Base-by-base conservation (phyloP, 2,888 invertebrate genomes). In the Lamellibrachia satsuma region DNA sequence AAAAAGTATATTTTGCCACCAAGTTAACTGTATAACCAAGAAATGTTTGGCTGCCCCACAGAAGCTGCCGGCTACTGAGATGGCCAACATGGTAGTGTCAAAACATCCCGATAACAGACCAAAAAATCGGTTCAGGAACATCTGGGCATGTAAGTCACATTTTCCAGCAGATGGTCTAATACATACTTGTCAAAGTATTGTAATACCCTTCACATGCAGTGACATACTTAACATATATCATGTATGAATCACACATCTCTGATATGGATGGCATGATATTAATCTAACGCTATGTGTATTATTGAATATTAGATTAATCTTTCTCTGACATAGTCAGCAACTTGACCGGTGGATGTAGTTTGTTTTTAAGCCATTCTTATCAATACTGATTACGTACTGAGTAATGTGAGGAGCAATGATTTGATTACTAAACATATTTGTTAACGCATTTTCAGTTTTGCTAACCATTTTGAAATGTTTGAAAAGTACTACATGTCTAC, bases 81-180 rank as follows among this genome's bases (percentile, higher is more conserved):
- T 75, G 75, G 75, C 75, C 75, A 75, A n/a, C 15, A 75, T 75
- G 75, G 6, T 22, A n/a, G 75, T 75, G 75, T 75, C 75, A 22
- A 75, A 75, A 75, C 75, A 75, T 75, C 75, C 75, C 3, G 75
- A 75, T 15, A 75, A 75, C 75, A 75, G 75, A 75, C 75, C 75
- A 15, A 75, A 75, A 22, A 75, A 75, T 75, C 75, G 75, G 75
- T 75, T 75, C 75, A 75, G 75, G 75, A 75, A 75, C 75, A 75
- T 75, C 75, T 75, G 75, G 75, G 75, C 75, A 22, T 75, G 75
- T 75, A 75, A 75, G 75, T 75, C 15, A 75, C 22, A 15, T 22
- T 75, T 6, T 75, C 75, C 75, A 3, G n/a, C 22, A 75, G 22
- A 22, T 22, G 75, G 11, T 11, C 75, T 6, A 75, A n/a, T 75